Evolutionary conservation across 92 coral and sea anemone genomes (phyloP), one percentile per base, ranked within the genome.

Genomic region (Meandrina meandrites): DNA sequence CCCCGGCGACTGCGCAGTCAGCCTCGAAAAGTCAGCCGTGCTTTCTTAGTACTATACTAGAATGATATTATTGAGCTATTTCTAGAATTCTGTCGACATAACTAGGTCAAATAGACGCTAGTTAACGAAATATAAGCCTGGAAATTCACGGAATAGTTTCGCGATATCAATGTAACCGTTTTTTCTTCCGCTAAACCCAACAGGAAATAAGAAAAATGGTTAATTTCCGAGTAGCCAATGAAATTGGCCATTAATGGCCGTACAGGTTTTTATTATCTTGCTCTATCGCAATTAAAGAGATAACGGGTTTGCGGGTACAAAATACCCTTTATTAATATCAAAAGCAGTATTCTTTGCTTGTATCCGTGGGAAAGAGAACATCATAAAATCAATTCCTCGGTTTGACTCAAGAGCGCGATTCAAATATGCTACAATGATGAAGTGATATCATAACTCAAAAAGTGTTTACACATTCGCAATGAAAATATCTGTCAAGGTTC

Each of bases 401-500:
- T n/a, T 32, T 13, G 17, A 42, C 21, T 50, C 30, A 14, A 17
- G 62, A 47, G 60, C 80, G 45, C 71, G 45, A 54, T 73, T 73
- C 45, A 73, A 56, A 56, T 73, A 84, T 74, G n/a, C 64, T 70
- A 21, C 18, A 73, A 84, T 57, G 37, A 73, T 54, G 71, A 14
- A 5, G n/a, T 36, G 50, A 84, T 54, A 35, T 78, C 80, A 84
- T 35, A 7, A 73, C 70, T 71, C 68, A 51, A 74, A 66, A 84
- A 74, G 87, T 84, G 87, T 84, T 84, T 84, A 84, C 87, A 73
- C 70, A 54, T 81, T 75, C 17, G 87, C 87, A 72, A 54, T 83
- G 87, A 57, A 72, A 83, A 72, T 83, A 72, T 57, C 0, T 27
- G 68, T 73, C 47, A 84, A 56, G 87, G 80, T 73, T 84, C 73